Base-by-base conservation (phyloP, 2,113 vertebrate species). In the Anguilla japonica region DNA sequence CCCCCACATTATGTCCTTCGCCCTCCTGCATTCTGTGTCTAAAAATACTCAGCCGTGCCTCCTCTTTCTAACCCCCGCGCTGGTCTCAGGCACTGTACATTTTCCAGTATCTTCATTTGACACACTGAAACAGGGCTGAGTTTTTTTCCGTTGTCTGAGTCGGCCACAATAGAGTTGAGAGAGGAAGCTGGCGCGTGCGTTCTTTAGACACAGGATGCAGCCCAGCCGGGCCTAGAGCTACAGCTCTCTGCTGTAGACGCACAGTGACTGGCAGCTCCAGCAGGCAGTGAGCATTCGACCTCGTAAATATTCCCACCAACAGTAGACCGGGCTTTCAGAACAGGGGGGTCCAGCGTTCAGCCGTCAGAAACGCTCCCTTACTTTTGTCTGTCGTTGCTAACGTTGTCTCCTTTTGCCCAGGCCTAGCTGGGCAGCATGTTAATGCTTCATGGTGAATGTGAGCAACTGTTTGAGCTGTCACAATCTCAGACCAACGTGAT, bases 91-190 rank as follows among this genome's bases (percentile, higher is more conserved):
- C 89, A 91, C 93, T 89, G 89, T 92, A 93, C 95, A 95, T 92
- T 96, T 96, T 96, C 94, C 95, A 95, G 90, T 94, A 91, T 90
- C 90, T 91, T 46, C 91, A 93, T 90, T 57, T 41, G 16, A 94
- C 91, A 93, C 92, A 94, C 88, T 83, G 29, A 87, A 88, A 81
- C 87, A 88, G 50, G 18, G 53, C 78, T 75, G 78, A 34, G 41
- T 63, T 81, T 63, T 86, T 95, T 95, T 96, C 95, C 90, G 63
- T 92, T 92, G 75, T 91, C 86, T 93, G 90, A 11, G 90, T 92
- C 90, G 88, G 93, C 93, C 92, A 91, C 94, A 91, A 89, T 82
- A 90, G 89, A 91, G 57, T 46, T 87, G 89, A 89, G 88, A 89
- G 85, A 87, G 86, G 88, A 84, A 90, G 88, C 90, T 78, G 93